Base-by-base conservation (phyloP, 2,888 invertebrate genomes). In the Acanthococcus lagerstroemiae region DNA sequence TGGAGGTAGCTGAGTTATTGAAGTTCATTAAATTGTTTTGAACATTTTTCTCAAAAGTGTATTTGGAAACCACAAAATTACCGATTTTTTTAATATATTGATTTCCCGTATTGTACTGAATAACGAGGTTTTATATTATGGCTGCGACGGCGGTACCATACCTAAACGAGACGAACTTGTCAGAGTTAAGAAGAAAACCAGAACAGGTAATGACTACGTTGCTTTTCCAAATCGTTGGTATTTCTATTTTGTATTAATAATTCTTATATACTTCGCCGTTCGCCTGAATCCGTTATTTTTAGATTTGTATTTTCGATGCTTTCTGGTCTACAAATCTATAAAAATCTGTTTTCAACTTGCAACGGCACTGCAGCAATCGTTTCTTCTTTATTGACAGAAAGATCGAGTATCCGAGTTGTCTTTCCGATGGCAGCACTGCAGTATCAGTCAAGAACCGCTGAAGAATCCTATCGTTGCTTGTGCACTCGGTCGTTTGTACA, bases 121-220 rank as follows among this genome's bases (percentile, higher is more conserved):
- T n/a, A n/a, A n/a, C n/a, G n/a, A n/a, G n/a, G n/a, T n/a, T n/a
- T n/a, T n/a, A n/a, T n/a, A n/a, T n/a, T n/a, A n/a, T n/a, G 95
- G 95, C 81, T 94, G 95, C 74, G 95, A 95, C 82, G 95, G 95
- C 72, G 95, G 95, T 72, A 95, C 95, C 44, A 95, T 95, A 75
- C 95, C 95, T 0, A 85, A 86, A 69, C 81, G 95, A 67, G 93
- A 93, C 76, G 95, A 95, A 75, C 81, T 95, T 17, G 95, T 95
- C 5, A 82, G 87, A 70, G 81, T 87, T 9, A 93, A 92, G 75
- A 90, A 93, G 77, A 94, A 92, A 75, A n/a, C 12, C 37, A 37
- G 37, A 37, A 37, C 37, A 37, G 37, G 37, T 37, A 37, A 3
- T n/a, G n/a, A n/a, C n/a, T n/a, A n/a, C n/a, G n/a, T n/a, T n/a